Base-by-base conservation (phyloP, 2,113 vertebrate species). In the Spea bombifrons region DNA sequence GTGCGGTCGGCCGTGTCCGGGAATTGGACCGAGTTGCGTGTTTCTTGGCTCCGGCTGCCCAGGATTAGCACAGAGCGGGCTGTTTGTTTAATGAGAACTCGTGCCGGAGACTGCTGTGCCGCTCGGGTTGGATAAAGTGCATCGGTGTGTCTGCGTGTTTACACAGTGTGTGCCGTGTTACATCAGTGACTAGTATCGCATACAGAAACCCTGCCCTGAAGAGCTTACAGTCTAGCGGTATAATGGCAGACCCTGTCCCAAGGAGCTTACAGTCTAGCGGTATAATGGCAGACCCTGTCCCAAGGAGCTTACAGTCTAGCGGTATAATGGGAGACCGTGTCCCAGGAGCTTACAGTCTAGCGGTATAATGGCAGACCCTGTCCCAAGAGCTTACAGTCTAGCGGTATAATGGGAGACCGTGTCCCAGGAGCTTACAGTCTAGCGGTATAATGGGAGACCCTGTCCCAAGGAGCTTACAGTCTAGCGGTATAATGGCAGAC, bases 1-100 rank as follows among this genome's bases (percentile, higher is more conserved):
- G 4, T 9, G 55, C 55, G 55, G 55, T 59, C 30, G 30, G 30
- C 30, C 30, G 30, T 30, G 30, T 30, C 30, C 30, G 78, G 3
- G 12, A 78, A 80, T 75, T 76, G 79, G 75, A 83, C 82, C 75
- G 83, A 81, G 73, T 43, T 43, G 55, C 55, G 1, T 15, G 71
- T 8, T 85, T 59, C 9, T 84, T 71, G 79, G 70, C 76, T 84
- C 76, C 84, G 82, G 80, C 0, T 53, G 83, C 76, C 80, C 66
- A 85, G 49, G 15, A 83, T 83, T 87, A 84, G 85, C 84, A 81
- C 0, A 8, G 81, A 69, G 57, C 76, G 83, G 84, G 68, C 66
- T 66, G 73, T 71, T 64, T 68, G 73, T 5, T 57, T 5, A 46
- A 71, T 5, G 50, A 66, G 0, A 75, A 30, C 3, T 0, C 16